A percentile compares a stretch with the other conserved stretches of the same genome.
Evolutionary conservation across 2,888 invertebrate species (phyloP).

Genomic region (Hecatera dysodea): DNA sequence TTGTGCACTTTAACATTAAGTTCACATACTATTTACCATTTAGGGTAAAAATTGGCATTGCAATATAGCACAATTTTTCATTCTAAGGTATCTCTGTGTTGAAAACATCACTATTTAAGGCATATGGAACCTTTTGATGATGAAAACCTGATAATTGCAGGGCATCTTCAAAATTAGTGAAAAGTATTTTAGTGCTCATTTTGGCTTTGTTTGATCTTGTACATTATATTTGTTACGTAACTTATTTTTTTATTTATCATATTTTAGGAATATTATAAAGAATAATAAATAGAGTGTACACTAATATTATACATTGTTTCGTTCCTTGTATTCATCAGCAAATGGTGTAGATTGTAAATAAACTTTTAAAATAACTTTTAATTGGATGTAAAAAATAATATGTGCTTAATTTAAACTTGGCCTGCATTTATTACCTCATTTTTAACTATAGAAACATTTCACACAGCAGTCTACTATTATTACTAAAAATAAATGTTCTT

Average conservation of each 20-base stretch:
- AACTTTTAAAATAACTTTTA: conserved; percentile 20
- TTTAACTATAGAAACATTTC: conserved; percentile 33
- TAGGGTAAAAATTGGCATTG: conserved; percentile 64
- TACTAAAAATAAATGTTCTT: conserved; percentile 2
- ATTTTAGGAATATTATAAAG: conserved; percentile 81
- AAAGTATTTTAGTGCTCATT: conserved; percentile 70
- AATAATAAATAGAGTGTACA: conserved; percentile 75
- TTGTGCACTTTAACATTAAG: conserved; percentile 65
- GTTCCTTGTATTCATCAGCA: conserved; percentile 53
- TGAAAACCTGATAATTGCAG: conserved; percentile 41
- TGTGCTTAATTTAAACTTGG: conserved; percentile 31
- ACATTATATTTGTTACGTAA: conserved; percentile 81
- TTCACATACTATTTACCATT: conserved; percentile 53
- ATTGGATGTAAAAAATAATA: conserved; percentile 33
- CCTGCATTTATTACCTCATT: conserved; percentile 58
- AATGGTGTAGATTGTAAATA: conserved; percentile 50
- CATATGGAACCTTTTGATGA: conserved; percentile 55
- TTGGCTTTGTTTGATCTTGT: conserved; percentile 77
- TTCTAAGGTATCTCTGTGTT: conserved; percentile 45
- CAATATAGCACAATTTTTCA: conserved; percentile 69
- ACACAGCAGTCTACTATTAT: conserved; percentile 6
- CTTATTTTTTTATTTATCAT: conserved; percentile 82
- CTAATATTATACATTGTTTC: conserved; percentile 61
- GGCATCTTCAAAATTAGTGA: conserved; percentile 48
- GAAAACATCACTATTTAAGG: conserved; percentile 62